These are phyloP conservation scores for Melanotus villosus DNA, from an alignment of 2,888 invertebrate genomes.

Conservation along the genomic window DNA sequence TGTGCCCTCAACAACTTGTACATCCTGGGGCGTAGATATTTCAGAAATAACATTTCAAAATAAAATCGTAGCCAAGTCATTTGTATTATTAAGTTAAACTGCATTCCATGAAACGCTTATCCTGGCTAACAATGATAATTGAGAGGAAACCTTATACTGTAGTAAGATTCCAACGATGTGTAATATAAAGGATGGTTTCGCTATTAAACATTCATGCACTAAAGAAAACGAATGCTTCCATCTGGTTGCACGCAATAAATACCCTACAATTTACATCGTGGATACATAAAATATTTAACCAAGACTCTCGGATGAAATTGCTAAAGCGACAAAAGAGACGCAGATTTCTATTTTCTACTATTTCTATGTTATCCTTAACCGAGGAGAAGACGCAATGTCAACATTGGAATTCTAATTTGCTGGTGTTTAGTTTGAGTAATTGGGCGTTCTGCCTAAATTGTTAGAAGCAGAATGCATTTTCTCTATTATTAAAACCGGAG, in stretches of 20 bases:
- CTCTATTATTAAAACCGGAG: too few relatives aligned
- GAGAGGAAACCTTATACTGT: conserved; percentile 20
- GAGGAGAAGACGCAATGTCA: conserved; percentile 37
- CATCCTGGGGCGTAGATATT: conserved; percentile 27
- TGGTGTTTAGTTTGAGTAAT: conserved; percentile 45
- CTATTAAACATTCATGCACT: conserved; percentile 16
- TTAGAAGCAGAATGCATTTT: too few relatives aligned
- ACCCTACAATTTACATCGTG: conserved; percentile 28
- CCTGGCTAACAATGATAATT: conserved; percentile 36
- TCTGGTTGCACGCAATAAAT: conserved; percentile 30
- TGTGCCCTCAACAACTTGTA: too few relatives aligned
- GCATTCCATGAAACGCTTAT: conserved; percentile 34
- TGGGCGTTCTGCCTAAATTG: conserved; percentile 38
- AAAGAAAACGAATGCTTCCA: conserved; percentile 21
- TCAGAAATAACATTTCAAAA: conserved; percentile 5
- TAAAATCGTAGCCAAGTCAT: conserved; percentile 12
- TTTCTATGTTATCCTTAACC: conserved; percentile 7
- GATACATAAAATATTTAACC: conserved; percentile 33
- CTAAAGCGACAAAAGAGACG: conserved; percentile 22
- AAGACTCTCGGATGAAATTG: conserved; percentile 9
- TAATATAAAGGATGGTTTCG: conserved; percentile 14
- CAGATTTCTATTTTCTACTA: conserved; percentile 25
- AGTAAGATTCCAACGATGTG: conserved; percentile 29
- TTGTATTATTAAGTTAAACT: conserved; percentile 33
- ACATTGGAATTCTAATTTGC: conserved; percentile 38